Evolutionary conservation across 2,797 vertebrate genomes (phyloP).

Genomic region (Smutsia gigantea): DNA sequence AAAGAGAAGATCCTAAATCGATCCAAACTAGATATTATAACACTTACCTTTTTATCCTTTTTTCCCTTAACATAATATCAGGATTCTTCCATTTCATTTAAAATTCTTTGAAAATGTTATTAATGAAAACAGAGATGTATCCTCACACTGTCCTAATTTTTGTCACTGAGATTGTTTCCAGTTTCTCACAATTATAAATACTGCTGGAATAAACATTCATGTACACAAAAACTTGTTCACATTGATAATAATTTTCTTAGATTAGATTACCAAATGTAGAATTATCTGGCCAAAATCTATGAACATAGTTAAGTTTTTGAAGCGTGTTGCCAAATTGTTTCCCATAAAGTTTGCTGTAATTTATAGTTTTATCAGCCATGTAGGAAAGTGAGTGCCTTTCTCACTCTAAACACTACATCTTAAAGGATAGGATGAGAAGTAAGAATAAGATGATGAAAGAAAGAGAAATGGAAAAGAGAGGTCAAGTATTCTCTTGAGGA

Average conservation of each 20-base stretch:
- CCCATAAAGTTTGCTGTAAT: neutral
- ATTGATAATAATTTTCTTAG: neutral
- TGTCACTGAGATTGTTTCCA: neutral
- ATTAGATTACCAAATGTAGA: neutral
- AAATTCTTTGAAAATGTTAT: constrained; percentile 3
- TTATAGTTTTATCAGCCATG: neutral
- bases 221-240: neutral
- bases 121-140: neutral
- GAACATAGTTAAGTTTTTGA: neutral
- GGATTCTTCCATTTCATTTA: neutral
- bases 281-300: neutral
- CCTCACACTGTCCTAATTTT: neutral
- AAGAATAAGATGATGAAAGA: neutral
- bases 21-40: neutral
- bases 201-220: neutral
- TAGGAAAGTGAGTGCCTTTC: neutral
- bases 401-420: neutral
- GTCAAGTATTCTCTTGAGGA: neutral
- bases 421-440: neutral
- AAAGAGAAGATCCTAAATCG: neutral
- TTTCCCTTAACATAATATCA: neutral
- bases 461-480: neutral
- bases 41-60: neutral
- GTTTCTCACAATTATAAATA: neutral
- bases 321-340: neutral